Evolutionary conservation across 2,113 vertebrate species (phyloP).

Genomic region (Chionomys nivalis): DNA sequence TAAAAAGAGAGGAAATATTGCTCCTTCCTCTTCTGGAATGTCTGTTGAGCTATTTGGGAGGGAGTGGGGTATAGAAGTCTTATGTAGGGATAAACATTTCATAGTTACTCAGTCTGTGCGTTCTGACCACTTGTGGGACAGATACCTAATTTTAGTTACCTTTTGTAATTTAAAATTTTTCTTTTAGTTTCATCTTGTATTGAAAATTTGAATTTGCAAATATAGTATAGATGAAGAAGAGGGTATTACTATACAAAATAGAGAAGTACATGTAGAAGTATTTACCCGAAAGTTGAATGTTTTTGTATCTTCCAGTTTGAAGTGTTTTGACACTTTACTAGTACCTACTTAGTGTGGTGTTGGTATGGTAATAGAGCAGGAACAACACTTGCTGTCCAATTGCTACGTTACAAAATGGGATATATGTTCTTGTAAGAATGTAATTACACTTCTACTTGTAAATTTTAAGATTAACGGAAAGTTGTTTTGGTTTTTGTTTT

Average conservation of each 20-base stretch:
- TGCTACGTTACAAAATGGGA: background rate
- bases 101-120: background rate
- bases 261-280: background rate
- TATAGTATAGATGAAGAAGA: constrained; percentile 15
- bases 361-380: background rate
- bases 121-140: background rate
- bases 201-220: constrained; percentile 56
- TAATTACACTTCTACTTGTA: background rate
- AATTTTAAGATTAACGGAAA: background rate
- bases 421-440: background rate
- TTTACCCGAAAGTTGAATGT: background rate
- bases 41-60: background rate
- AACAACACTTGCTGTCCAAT: background rate
- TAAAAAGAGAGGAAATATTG: background rate
- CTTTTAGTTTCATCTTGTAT: constrained; percentile 76
- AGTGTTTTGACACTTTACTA: background rate
- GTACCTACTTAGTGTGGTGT: background rate
- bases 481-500: background rate
- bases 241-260: background rate
- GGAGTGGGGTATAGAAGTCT: background rate
- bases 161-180: background rate
- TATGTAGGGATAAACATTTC: background rate
- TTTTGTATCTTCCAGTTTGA: background rate
- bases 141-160: background rate
- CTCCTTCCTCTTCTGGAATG: background rate